Evolutionary conservation across 2,113 vertebrate genomes (phyloP), one percentile per base, ranked within the genome.

Genomic region (Malurus cyaneus): DNA sequence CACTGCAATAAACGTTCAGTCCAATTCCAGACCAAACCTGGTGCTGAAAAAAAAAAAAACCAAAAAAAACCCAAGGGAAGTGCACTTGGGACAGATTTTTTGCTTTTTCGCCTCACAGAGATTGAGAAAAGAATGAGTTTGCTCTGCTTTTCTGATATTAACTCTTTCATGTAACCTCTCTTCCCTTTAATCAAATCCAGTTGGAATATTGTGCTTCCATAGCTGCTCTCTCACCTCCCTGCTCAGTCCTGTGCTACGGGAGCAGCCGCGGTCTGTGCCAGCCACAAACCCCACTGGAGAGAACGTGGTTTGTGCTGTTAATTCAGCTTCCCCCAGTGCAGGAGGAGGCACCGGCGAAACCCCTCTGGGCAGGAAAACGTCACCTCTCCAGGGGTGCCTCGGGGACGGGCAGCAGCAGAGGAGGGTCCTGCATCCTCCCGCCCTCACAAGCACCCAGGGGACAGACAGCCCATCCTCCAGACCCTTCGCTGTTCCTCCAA

Each of bases 201-300:
- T 81, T 46, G 36, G 29, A 81, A 85, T 39, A 39, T 39, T 39
- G 39, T 23, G 21, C 57, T 76, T 56, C 32, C 8, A 2, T 39
- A 9, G 26, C 7, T 26, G 20, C 13, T 28, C 3, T 1, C 12
- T 19, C 19, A 6, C 36, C 46, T 39, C 42, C 5, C 0, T 8
- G 15, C 70, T 52, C 46, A 46, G 49, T 4, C 26, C 39, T 42
- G 8, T 5, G 2, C 12, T 19, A 28, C 1, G 1, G 81, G 39
- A 95, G 44, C 70, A 44, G 42, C 18, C 0, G 0, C 1, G 18
- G 54, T 42, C 59, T 17, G 17, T 2, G 2, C 41, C 25, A 57
- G 6, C 62, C 57, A 50, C 64, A 79, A 72, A 56, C 54, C 66
- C n/a, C 5, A 0, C 16, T 28, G 72, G 53, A 81, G 81, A 36